Evolutionary conservation across 2,797 vertebrate species (phyloP).

Genomic region (Gymnocypris eckloni): DNA sequence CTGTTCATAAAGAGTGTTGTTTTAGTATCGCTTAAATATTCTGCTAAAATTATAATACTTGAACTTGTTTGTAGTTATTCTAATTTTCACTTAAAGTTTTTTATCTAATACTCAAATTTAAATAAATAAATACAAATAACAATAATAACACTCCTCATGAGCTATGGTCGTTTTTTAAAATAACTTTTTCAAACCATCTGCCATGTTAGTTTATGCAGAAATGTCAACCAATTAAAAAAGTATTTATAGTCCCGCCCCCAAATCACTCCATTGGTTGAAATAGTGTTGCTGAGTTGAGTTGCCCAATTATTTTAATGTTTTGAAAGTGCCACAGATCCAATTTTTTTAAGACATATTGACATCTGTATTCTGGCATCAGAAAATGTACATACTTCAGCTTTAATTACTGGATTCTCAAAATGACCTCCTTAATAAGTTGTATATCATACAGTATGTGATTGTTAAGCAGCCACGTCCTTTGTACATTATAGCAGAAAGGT

Average conservation of each 20-base stretch:
- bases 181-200: background rate
- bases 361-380: background rate
- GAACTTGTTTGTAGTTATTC: background rate
- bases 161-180: background rate
- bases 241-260: background rate
- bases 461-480: conserved; percentile 55
- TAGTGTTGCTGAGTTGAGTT: background rate
- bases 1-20: background rate
- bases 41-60: background rate
- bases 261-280: background rate
- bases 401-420: background rate
- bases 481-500: conserved; percentile 63
- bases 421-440: background rate
- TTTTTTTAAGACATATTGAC: background rate
- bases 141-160: background rate
- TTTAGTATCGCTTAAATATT: background rate
- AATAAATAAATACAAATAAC: no score
- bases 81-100: background rate
- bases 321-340: background rate
- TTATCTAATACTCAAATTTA: background rate
- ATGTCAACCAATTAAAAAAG: background rate
- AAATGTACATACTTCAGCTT: background rate
- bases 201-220: background rate
- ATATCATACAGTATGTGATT: conserved; percentile 5
- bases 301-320: background rate